Conservation (phyloP, 2,888 invertebrate genomes). For the Lucinisca nassula region DNA sequence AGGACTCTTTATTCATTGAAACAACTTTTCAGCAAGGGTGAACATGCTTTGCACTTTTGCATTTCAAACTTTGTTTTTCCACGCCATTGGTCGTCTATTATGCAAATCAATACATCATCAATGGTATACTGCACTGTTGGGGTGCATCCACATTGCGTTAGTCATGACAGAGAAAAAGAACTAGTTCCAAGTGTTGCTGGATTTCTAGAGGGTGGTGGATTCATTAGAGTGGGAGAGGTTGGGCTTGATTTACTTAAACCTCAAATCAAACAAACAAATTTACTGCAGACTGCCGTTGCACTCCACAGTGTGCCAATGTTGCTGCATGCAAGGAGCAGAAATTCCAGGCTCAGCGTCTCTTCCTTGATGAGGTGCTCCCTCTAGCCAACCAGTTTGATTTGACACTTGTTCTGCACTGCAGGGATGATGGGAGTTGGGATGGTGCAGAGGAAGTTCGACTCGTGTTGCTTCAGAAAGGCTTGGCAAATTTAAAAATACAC, state of each 20-base stretch:
- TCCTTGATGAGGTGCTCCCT: conserved; percentile 3
- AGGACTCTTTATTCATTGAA: too few species aligned
- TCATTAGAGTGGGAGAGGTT: background rate
- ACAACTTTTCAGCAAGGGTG: background rate
- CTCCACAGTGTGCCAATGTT: background rate
- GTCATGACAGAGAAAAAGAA: background rate
- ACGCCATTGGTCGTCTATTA: background rate
- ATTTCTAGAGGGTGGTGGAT: background rate
- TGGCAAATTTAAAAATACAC: background rate
- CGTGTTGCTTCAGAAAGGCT: background rate
- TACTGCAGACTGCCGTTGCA: conserved; percentile 3
- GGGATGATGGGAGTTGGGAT: conserved; percentile 3
- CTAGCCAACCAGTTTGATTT: background rate
- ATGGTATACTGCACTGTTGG: background rate
- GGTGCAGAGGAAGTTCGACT: background rate
- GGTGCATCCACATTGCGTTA: background rate
- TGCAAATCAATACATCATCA: background rate
- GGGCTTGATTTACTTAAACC: conserved; percentile 2
- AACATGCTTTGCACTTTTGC: background rate
- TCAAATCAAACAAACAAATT: too few species aligned
- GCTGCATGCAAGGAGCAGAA: background rate
- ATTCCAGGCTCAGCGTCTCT: background rate
- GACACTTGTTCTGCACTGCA: conserved; percentile 12
- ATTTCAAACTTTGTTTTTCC: background rate
- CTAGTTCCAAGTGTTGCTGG: background rate